These are phyloP conservation scores for Caenorhabditis inopinata DNA, from an alignment of 1,140 invertebrate species.

Conservation along the genomic window DNA sequence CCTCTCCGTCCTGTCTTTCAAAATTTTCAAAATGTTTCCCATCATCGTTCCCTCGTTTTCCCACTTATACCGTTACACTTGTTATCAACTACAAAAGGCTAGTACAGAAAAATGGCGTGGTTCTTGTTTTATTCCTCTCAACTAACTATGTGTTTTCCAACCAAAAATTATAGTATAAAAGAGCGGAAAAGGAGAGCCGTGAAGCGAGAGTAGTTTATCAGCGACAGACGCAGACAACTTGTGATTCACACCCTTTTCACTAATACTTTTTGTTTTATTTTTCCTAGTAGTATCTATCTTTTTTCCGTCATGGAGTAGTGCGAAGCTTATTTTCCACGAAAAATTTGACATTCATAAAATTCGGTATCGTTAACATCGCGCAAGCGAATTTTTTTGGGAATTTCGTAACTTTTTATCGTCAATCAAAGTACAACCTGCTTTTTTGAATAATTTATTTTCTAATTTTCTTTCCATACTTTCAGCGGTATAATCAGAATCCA, in stretches of 20 bases:
- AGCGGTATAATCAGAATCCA: too few species aligned
- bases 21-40: background rate
- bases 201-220: background rate
- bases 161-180: constrained; percentile 1
- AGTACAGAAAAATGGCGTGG: background rate
- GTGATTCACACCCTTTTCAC: constrained; percentile 19
- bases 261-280: background rate
- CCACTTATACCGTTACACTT: background rate
- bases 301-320: too few species aligned
- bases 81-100: background rate
- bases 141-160: constrained; percentile 29
- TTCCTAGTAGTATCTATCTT: background rate
- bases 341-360: too few species aligned
- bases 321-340: too few species aligned
- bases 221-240: background rate
- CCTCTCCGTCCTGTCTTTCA: background rate
- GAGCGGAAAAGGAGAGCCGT: background rate
- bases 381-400: too few species aligned
- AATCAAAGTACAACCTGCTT: too few species aligned
- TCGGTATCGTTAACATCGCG: too few species aligned
- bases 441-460: too few species aligned
- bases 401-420: too few species aligned
- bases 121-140: background rate
- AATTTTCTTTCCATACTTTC: too few species aligned
- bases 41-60: background rate